Percentiles rank a stretch among this genome's conserved stretches.
phyloP scores from a whole-genome alignment of 2,113 vertebrate genomes.

The Naja naja region DNA sequence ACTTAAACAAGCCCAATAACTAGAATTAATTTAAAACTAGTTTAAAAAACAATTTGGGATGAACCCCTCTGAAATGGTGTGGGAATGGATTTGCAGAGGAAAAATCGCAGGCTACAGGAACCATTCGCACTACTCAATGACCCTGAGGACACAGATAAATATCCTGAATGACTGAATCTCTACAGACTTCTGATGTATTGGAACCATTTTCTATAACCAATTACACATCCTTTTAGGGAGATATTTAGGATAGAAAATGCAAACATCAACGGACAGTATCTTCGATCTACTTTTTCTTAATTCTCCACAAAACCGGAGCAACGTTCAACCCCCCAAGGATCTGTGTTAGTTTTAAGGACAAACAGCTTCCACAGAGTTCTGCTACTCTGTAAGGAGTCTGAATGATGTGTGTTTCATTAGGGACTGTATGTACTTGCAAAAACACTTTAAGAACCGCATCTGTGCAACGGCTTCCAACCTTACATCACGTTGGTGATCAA shows the following conservation, averaged over 20 bases:
- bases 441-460: constrained; percentile 49
- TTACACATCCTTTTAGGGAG: neutral
- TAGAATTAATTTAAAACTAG: no score
- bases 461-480: constrained; percentile 39
- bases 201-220: neutral
- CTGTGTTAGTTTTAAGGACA: constrained; percentile 3
- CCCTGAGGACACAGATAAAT: no score
- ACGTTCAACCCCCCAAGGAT: neutral
- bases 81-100: no score
- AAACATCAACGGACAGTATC: neutral
- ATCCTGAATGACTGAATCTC: no score
- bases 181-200: no score
- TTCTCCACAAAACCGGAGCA: neutral
- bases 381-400: constrained; percentile 42
- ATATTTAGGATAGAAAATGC: neutral
- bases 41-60: no score
- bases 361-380: neutral
- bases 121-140: no score
- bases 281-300: neutral
- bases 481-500: neutral
- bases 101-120: no score
- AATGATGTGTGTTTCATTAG: constrained; percentile 51
- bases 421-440: constrained; percentile 25
- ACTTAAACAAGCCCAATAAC: no score
- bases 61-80: no score